Base-by-base conservation (phyloP, 2,888 invertebrate genomes). In the Deilephila porcellus region DNA sequence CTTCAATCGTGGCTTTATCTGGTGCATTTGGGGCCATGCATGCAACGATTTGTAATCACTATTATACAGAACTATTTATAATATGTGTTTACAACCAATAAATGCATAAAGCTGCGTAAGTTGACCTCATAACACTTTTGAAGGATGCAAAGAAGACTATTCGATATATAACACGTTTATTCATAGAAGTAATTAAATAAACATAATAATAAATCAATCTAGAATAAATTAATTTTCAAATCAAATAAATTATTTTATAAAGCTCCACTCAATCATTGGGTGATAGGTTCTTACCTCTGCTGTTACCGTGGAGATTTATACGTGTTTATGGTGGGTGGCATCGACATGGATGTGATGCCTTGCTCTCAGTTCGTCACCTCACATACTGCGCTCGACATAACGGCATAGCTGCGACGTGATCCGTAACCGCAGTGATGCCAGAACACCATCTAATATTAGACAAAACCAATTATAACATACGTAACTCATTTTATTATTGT, bases 1-100 rank as follows among this genome's bases (percentile, higher is more conserved):
- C 70, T 76, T 75, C 67, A 25, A 19, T 67, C 71, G 60, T 76
- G 75, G 77, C 75, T 74, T 77, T 82, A 78, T 83, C 78, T 78
- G 2, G 73, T 60, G 76, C 78, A 77, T 77, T 78, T 74, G 73
- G 59, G 76, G 71, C 64, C 7, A 20, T 63, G 34, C 8, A 45
- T 63, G 34, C n/a, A 63, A 19, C 20, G 45, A 11, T 20, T 20
- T n/a, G 14, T 67, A 37, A 4, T 45, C 0, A 1, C 14, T 20
- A 32, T 32, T 32, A 19, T 32, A 8, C 0, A 8, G 34, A n/a
- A 45, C 45, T 45, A 45, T 45, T 37, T 37, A 45, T 45, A 45
- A 45, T 45, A 11, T 11, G 14, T 37, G 2, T 37, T 11, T 8
- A 8, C 14, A 45, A 11, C 11, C 14, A 45, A 14, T 45, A 45